phyloP scores from a whole-genome alignment of 2,113 vertebrate genomes.

The Lagopus muta region DNA sequence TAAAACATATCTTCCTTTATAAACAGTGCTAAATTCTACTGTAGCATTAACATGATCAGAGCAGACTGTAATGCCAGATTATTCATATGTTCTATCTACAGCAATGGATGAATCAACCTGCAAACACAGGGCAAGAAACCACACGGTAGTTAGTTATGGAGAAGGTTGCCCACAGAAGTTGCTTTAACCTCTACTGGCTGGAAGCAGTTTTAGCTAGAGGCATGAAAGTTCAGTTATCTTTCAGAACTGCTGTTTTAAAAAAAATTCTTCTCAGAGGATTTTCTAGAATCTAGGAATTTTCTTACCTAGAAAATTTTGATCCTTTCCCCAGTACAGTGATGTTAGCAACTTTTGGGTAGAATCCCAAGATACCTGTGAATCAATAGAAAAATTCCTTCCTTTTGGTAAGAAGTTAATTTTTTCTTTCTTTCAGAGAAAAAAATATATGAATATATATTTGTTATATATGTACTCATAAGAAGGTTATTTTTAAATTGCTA shows the following conservation, averaged over 20 bases:
- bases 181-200: not conserved
- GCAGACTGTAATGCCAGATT: not conserved
- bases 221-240: not conserved
- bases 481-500: slow-evolving; percentile 5
- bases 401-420: not conserved
- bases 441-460: not conserved
- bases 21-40: not conserved
- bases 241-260: not conserved
- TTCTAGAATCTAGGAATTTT: slow-evolving; percentile 4
- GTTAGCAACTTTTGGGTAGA: not conserved
- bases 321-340: not conserved
- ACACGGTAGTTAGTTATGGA: slow-evolving; percentile 28
- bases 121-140: not conserved
- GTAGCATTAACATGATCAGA: not conserved
- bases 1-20: not conserved
- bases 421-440: not conserved
- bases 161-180: not conserved
- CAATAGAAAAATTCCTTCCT: not conserved
- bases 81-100: not conserved
- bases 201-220: not conserved
- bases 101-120: not conserved
- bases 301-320: not conserved
- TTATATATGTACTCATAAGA: not conserved
- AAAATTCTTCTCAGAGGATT: not conserved
- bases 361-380: not conserved